Evolutionary conservation across 2,113 vertebrate species (phyloP).

Genomic region (Peromyscus californicus): DNA sequence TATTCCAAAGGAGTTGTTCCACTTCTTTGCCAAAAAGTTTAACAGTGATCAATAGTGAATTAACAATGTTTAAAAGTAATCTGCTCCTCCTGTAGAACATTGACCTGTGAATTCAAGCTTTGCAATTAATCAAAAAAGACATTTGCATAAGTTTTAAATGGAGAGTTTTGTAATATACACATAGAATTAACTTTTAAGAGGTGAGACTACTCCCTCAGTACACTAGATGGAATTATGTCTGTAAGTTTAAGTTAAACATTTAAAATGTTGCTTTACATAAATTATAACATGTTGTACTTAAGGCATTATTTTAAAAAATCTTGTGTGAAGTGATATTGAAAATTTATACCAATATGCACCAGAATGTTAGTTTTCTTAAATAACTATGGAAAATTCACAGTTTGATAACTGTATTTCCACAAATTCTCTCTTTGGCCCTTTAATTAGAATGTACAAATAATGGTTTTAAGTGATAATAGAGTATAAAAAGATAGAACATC

Average conservation of each 20-base stretch:
- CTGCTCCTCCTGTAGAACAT: conserved; percentile 26
- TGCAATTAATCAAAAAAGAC: conserved; percentile 61
- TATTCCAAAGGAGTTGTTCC: conserved; percentile 59
- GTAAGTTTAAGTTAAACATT: neutral
- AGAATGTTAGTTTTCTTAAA: neutral
- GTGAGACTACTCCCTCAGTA: neutral
- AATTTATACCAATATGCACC: neutral
- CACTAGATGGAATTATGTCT: neutral
- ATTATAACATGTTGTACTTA: neutral
- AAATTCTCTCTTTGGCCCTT: neutral
- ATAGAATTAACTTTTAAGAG: neutral
- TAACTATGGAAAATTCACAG: neutral
- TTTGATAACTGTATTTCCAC: neutral
- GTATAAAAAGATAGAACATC: neutral
- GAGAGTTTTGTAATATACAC: neutral
- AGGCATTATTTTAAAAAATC: neutral
- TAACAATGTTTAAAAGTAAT: conserved; percentile 66
- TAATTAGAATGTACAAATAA: neutral
- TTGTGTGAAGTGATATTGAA: neutral
- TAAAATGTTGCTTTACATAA: neutral
- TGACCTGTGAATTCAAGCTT: conserved; percentile 39
- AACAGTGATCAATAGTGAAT: conserved; percentile 69
- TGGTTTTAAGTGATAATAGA: neutral
- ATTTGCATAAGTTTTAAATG: conserved; percentile 42
- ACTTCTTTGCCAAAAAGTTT: neutral